A percentile compares a stretch with the other conserved stretches of the same genome.
Evolutionary conservation across 1,140 invertebrate genomes (phyloP).

Genomic region (Lerema accius): DNA sequence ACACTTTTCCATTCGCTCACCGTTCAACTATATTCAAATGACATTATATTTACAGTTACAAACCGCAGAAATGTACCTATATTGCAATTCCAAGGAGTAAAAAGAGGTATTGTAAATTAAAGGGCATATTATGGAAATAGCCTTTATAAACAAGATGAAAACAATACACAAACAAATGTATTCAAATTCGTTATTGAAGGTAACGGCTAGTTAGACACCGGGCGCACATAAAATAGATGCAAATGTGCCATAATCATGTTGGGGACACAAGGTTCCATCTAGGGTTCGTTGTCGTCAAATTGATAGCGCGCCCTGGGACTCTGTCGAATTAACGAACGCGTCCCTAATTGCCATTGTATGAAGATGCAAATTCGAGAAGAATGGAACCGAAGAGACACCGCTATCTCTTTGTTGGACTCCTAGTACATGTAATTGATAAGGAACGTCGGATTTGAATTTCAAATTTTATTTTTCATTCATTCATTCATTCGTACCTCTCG

Average conservation of each 20-base stretch:
- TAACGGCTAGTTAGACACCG: slow-evolving; percentile 53
- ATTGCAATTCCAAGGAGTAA: not conserved
- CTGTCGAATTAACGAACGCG: slow-evolving; percentile 60
- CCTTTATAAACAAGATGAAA: slow-evolving; percentile 15
- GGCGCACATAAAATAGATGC: slow-evolving; percentile 60
- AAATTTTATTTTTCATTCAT: slow-evolving; percentile 70
- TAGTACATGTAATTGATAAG: slow-evolving; percentile 75
- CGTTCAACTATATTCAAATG: too few relatives aligned
- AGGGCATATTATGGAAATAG: slow-evolving; percentile 6
- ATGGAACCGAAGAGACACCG: slow-evolving; percentile 46
- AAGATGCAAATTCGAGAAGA: slow-evolving; percentile 72
- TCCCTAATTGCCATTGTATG: slow-evolving; percentile 74
- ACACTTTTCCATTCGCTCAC: too few relatives aligned
- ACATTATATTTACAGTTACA: not conserved
- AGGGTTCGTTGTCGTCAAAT: slow-evolving; percentile 45
- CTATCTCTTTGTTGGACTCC: slow-evolving; percentile 61
- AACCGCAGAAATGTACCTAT: not conserved
- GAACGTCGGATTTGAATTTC: slow-evolving; percentile 67
- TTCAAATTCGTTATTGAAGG: slow-evolving; percentile 53
- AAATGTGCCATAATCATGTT: slow-evolving; percentile 61
- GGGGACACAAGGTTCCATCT: slow-evolving; percentile 52
- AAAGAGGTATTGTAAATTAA: slow-evolving; percentile 11
- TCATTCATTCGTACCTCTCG: slow-evolving; percentile 63
- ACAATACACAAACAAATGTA: slow-evolving; percentile 34
- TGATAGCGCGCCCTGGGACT: slow-evolving; percentile 54